These are phyloP conservation scores for Ormia ochracea DNA, from an alignment of 2,888 invertebrate genomes.

Conservation along the genomic window DNA sequence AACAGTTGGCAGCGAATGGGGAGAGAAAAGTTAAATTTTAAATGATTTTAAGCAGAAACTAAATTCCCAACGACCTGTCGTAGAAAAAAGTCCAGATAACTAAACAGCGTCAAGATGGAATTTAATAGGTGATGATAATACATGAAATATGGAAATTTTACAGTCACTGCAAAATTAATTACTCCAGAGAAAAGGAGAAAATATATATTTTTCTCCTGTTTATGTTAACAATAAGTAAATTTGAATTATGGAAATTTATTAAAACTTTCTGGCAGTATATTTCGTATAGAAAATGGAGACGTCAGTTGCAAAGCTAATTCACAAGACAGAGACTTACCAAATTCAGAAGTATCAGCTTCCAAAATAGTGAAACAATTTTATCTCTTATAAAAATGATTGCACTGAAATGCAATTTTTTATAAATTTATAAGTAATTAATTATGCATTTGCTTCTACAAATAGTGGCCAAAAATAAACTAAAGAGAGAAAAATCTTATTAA, in stretches of 20 bases:
- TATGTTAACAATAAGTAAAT: background rate
- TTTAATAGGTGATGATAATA: slow-evolving; percentile 1
- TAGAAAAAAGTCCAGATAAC: background rate
- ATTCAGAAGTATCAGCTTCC: too few species aligned
- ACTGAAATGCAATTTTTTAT: too few species aligned
- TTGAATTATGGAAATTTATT: background rate
- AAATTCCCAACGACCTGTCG: background rate
- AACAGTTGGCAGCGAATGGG: slow-evolving; percentile 9
- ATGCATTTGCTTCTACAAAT: too few species aligned
- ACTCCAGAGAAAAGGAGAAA: background rate
- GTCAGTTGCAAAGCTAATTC: too few species aligned
- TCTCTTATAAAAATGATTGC: too few species aligned
- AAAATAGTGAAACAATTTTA: too few species aligned
- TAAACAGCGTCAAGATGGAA: background rate
- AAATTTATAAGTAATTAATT: too few species aligned
- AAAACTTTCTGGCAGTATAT: too few species aligned
- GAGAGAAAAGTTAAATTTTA: slow-evolving; percentile 37
- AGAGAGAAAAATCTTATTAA: too few species aligned
- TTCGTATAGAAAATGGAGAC: too few species aligned
- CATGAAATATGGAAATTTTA: background rate
- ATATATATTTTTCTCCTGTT: background rate
- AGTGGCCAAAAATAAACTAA: too few species aligned
- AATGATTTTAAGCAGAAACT: slow-evolving; percentile 25
- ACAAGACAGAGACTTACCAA: too few species aligned
- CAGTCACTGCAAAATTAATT: background rate